Evolutionary conservation across 2,797 vertebrate species (phyloP), one percentile per base, ranked within the genome.

Genomic region (Lateolabrax maculatus): DNA sequence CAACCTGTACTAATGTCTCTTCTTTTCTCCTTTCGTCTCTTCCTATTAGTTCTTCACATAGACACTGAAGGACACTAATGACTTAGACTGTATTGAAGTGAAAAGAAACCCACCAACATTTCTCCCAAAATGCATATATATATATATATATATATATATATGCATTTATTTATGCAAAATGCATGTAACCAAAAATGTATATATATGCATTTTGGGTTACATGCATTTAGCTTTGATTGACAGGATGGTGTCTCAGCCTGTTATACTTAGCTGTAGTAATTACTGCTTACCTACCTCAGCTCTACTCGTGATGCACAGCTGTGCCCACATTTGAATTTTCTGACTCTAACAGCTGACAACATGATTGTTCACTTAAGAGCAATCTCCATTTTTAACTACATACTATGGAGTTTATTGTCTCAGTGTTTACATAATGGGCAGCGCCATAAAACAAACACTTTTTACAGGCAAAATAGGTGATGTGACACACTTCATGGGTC

Each of bases 1-100:
- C 81, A 87, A 57, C 67, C 67, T 53, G 58, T 27, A 58, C 72
- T 71, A 62, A 77, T 53, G 36, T 79, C 56, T 80, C 68, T 51
- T 65, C 49, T 53, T 10, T 19, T 41, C 25, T 36, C 23, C 36
- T 27, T 48, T 48, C 19, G 19, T 70, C 57, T 46, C 23, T 29
- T 12, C 41, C 23, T 31, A 16, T 72, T 56, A 34, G 31, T 21
- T 15, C 23, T 29, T 29, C 4, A 1, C 41, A 53, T 10, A 23
- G 36, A 71, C 64, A 29, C 18, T 37, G 27, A 63, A 63, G 29
- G 27, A 55, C 49, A 51, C 23, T n/a, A 63, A 25, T 37, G 34
- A 29, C 36, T 29, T 23, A 25, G 36, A 71, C 16, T 63, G 2
- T 46, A 9, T 18, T 23, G 16, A 46, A 67, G 21, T 11, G 19